Evolutionary conservation across 2,888 invertebrate genomes (phyloP), one percentile per base, ranked within the genome.

Genomic region (Laothoe populi): DNA sequence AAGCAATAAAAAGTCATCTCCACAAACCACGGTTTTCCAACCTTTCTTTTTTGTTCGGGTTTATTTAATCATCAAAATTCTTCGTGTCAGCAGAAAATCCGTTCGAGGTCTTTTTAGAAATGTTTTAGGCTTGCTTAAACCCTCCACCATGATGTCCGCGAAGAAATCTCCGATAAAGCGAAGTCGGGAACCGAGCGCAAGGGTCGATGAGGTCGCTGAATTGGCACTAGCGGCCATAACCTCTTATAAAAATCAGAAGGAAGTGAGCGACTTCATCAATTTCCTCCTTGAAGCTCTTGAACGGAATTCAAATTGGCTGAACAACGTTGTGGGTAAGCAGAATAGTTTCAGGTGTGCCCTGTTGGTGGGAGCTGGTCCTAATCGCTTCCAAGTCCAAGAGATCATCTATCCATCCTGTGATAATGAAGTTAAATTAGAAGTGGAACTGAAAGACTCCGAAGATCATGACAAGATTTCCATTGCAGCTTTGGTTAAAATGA

Each of bases 401-500:
- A 82, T 86, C 10, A 88, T 92, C 62, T 92, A 91, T 66, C 92
- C 92, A 0, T 71, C 79, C n/a, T 74, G 76, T 13, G 78, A 82
- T 16, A 70, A 77, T 13, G 79, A 84, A 59, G 69, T 89, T n/a
- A 86, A 83, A 64, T 74, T 92, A 0, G 87, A 91, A 78, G 83
- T 91, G 1, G 90, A 91, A 67, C 73, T 86, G 5, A 84, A 78
- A 65, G 87, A 91, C 8, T 88, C 87, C 0, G 91, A 90, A 66
- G 92, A 92, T 63, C 72, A 86, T 62, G 90, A 92, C 64, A 91
- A 92, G 75, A 75, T 92, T 10, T 90, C 90, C 2, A 79, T 92
- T 11, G 88, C 89, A 2, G 91, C 89, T 19, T 68, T 90, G 8
- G 66, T 90, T 2, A 86, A 82, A 66, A 73, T 91, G 3, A 75